These are phyloP conservation scores for Hystrix brachyura DNA, from an alignment of 2,113 vertebrate species.

Conservation along the genomic window DNA sequence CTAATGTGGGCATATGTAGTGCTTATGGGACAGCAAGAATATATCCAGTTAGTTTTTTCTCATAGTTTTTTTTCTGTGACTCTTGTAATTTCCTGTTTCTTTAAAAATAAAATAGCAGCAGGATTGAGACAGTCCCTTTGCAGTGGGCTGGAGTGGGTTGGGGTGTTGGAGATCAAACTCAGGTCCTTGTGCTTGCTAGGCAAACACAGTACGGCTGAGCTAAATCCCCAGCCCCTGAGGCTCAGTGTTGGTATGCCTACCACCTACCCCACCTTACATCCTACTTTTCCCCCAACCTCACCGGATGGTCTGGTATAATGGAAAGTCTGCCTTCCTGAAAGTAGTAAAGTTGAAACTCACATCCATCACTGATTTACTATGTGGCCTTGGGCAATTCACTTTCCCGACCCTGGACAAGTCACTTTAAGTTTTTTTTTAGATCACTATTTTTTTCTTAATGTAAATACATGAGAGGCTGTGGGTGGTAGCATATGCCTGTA, in stretches of 20 bases:
- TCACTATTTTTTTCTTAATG: conserved; percentile 26
- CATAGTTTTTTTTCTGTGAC: not conserved
- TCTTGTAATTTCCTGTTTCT: not conserved
- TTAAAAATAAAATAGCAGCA: not conserved
- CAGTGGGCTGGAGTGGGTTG: too few relatives aligned
- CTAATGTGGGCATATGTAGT: not conserved
- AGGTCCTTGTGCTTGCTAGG: too few relatives aligned
- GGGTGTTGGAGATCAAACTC: too few relatives aligned
- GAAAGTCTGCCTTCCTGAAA: conserved; percentile 46
- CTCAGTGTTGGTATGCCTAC: not conserved
- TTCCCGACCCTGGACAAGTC: not conserved
- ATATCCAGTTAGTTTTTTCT: conserved; percentile 6
- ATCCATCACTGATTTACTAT: not conserved
- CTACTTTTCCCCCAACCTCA: not conserved
- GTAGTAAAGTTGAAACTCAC: not conserved
- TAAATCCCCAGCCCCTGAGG: not conserved
- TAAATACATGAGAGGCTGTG: not conserved
- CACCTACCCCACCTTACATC: not conserved
- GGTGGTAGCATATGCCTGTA: not conserved
- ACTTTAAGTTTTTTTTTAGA: not conserved
- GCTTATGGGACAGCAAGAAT: not conserved
- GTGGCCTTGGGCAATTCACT: not conserved
- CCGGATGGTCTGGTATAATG: not conserved
- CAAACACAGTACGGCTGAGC: too few relatives aligned
- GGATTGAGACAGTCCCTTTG: not conserved